Conservation (phyloP, 2,797 vertebrate genomes). For the Siniperca obscura region DNA sequence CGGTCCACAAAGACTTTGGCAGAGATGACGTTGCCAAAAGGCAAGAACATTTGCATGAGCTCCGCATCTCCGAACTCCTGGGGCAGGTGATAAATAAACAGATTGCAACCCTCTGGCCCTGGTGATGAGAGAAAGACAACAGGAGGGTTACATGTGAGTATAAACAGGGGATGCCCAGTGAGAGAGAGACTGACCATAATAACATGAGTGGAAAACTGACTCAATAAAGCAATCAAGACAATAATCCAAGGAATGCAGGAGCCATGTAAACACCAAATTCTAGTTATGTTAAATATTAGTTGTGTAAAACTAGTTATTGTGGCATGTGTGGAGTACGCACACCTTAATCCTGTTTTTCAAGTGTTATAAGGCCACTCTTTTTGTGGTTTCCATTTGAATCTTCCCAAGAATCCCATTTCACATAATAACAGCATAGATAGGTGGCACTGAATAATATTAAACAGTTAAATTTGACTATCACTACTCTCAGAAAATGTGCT, state of each 20-base stretch:
- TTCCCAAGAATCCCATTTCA: slow-evolving; percentile 22
- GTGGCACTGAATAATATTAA: slow-evolving; percentile 1
- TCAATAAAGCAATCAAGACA: slow-evolving; percentile 41
- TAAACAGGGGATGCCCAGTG: slow-evolving; percentile 58
- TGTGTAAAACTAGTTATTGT: slow-evolving; percentile 34
- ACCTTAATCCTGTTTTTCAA: slow-evolving; percentile 4
- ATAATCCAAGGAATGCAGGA: slow-evolving; percentile 17
- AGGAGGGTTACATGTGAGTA: slow-evolving; percentile 62
- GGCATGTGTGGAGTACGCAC: background rate
- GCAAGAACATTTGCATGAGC: slow-evolving; percentile 99
- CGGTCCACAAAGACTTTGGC: slow-evolving; percentile 99
- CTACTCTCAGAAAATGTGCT: slow-evolving; percentile 5
- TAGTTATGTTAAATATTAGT: slow-evolving; percentile 18
- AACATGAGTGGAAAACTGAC: slow-evolving; percentile 44
- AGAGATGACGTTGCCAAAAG: slow-evolving; percentile 99
- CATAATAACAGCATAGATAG: slow-evolving; percentile 17
- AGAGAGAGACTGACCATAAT: slow-evolving; percentile 46
- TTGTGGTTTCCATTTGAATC: slow-evolving; percentile 31
- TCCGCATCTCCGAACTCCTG: slow-evolving; percentile 99
- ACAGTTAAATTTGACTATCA: slow-evolving; percentile 22
- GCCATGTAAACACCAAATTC: slow-evolving; percentile 19
- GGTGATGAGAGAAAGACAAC: slow-evolving; percentile 70
- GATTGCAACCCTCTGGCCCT: slow-evolving; percentile 93
- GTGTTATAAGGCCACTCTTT: slow-evolving; percentile 31
- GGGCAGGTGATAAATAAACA: slow-evolving; percentile 99